Evolutionary conservation across 1,140 invertebrate species (phyloP).

Genomic region (Hyposmocoma kahamanoa): DNA sequence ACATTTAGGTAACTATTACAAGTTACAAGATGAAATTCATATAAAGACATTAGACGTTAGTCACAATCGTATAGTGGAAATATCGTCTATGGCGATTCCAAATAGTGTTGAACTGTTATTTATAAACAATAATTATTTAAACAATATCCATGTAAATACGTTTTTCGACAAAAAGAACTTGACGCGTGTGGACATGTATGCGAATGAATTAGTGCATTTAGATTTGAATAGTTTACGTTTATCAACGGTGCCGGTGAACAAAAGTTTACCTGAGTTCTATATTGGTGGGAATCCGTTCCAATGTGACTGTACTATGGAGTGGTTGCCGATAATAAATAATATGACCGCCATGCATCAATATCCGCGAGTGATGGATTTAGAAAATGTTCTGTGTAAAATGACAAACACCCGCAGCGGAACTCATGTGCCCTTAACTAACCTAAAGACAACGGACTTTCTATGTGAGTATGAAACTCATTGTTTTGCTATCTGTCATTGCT

Average conservation of each 20-base stretch:
- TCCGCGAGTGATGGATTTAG: constrained; percentile 89
- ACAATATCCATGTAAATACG: constrained; percentile 85
- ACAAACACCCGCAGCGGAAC: constrained; percentile 82
- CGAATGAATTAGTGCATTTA: constrained; percentile 87
- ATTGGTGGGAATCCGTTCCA: constrained; percentile 92
- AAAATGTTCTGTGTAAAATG: constrained; percentile 89
- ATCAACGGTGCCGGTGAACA: constrained; percentile 79
- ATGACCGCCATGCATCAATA: constrained; percentile 86
- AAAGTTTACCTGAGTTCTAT: constrained; percentile 88
- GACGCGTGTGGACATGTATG: constrained; percentile 90
- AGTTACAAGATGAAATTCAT: constrained; percentile 84
- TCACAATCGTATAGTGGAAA: constrained; percentile 88
- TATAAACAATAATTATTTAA: constrained; percentile 92
- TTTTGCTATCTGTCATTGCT: constrained; percentile 94
- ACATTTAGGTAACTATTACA: constrained; percentile 89
- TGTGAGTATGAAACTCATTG: constrained; percentile 94
- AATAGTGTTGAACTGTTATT: constrained; percentile 91
- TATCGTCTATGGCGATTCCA: constrained; percentile 87
- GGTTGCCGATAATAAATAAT: constrained; percentile 90
- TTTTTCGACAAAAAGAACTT: constrained; percentile 90
- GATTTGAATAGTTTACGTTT: constrained; percentile 86
- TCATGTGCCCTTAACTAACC: constrained; percentile 79
- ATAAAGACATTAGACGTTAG: constrained; percentile 90
- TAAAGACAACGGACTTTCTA: constrained; percentile 86
- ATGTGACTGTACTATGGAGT: constrained; percentile 95